Percentiles rank a stretch among this genome's conserved stretches.
These are phyloP conservation scores for Lepisosteus osseus DNA, from an alignment of 2,113 vertebrate genomes.

Conservation along the genomic window DNA sequence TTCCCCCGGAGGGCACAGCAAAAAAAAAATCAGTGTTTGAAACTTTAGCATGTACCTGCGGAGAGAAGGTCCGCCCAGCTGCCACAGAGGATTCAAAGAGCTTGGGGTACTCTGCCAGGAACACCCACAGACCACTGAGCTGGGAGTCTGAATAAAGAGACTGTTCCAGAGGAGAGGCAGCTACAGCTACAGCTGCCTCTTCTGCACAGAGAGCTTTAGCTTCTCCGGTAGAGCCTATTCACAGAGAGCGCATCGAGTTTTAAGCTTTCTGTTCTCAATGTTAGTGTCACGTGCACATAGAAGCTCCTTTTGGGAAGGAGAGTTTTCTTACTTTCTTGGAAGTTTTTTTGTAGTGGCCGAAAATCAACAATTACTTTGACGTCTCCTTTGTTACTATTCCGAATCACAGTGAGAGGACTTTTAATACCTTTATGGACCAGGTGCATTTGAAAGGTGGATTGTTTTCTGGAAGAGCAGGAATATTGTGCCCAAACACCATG, in stretches of 20 bases:
- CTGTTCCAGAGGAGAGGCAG: conserved; percentile 14
- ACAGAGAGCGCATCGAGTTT: conserved; percentile 15
- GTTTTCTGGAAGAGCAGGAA: neutral
- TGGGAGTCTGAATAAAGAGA: conserved; percentile 3
- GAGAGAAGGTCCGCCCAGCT: conserved; percentile 26
- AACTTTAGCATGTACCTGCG: conserved; percentile 42
- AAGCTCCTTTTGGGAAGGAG: neutral
- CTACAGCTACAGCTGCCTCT: neutral
- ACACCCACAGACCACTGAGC: conserved; percentile 8
- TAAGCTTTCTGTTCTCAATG: no score
- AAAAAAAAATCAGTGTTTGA: conserved; percentile 22
- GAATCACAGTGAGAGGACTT: no score
- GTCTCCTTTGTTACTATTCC: no score
- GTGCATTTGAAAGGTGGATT: no score
- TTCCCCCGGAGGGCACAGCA: conserved; percentile 43
- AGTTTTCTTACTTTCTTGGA: neutral
- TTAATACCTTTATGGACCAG: no score
- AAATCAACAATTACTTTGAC: no score
- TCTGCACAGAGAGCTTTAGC: conserved; percentile 18
- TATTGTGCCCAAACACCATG: neutral
- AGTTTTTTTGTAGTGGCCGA: no score
- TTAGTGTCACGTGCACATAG: neutral
- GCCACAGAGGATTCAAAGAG: conserved; percentile 10
- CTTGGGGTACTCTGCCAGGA: neutral
- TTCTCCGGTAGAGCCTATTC: conserved; percentile 25